These are phyloP conservation scores for Emydura subglobosa DNA, from an alignment of 2,113 vertebrate species.

Conservation along the genomic window DNA sequence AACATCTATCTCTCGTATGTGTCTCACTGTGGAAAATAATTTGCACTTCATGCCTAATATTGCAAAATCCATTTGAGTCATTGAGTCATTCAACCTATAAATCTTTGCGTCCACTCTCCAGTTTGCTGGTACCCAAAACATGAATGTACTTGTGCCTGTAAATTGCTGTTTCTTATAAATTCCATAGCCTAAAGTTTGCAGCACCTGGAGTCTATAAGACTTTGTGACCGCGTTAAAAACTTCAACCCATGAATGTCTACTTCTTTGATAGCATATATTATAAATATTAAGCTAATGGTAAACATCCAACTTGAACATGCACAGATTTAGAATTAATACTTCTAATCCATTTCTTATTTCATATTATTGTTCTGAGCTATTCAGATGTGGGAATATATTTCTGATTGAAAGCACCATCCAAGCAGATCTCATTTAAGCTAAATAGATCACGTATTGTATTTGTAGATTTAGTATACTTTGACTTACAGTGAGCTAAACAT, in stretches of 20 bases:
- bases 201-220: accelerated
- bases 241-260: not conserved
- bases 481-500: not conserved
- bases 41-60: not conserved
- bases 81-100: not conserved
- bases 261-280: not conserved
- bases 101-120: not conserved
- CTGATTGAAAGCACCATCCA: not conserved
- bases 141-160: accelerated
- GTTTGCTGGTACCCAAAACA: not conserved
- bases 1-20: not conserved
- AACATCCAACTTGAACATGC: not conserved
- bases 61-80: not conserved
- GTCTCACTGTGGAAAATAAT: not conserved
- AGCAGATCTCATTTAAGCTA: not conserved
- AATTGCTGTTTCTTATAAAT: not conserved
- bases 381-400: not conserved
- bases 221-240: not conserved
- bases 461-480: not conserved
- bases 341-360: accelerated
- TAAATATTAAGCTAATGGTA: too few relatives aligned
- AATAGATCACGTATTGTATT: not conserved
- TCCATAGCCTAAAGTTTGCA: accelerated
- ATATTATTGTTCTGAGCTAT: not conserved
- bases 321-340: not conserved